phyloP scores from a whole-genome alignment of 1,140 invertebrate species.

The Diabrotica undecimpunctata region DNA sequence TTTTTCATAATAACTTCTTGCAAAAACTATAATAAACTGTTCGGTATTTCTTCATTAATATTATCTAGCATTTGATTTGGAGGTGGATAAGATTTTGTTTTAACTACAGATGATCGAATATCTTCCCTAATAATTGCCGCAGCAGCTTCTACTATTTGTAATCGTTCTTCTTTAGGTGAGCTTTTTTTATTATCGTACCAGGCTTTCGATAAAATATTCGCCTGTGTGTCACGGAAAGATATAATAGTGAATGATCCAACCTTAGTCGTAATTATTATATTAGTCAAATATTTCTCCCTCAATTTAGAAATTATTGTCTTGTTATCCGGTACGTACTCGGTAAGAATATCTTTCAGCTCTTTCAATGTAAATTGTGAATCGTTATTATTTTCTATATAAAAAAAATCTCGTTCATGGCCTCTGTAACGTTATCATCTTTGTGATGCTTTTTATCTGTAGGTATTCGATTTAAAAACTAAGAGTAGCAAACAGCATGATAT shows the following conservation, averaged over 20 bases:
- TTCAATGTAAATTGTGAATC: constrained; percentile 34
- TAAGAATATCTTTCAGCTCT: constrained; percentile 43
- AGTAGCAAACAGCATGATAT: too few species aligned
- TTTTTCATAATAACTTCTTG: too few species aligned
- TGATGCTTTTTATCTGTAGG: constrained; percentile 32
- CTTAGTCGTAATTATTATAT: constrained; percentile 44
- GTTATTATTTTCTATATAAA: constrained; percentile 44
- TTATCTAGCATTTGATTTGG: too few species aligned
- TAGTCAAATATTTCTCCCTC: constrained; percentile 40
- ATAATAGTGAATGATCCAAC: constrained; percentile 34
- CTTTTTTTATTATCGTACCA: too few species aligned
- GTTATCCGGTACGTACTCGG: constrained; percentile 41
- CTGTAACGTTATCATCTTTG: constrained; percentile 39
- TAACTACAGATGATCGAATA: too few species aligned
- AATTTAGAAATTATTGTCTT: constrained; percentile 44
- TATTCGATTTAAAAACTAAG: too few species aligned
- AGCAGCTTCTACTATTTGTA: too few species aligned
- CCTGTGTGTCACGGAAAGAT: constrained; percentile 32
- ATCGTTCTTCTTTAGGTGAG: too few species aligned
- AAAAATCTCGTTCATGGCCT: constrained; percentile 43
- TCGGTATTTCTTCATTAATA: too few species aligned
- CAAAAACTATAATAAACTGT: too few species aligned
- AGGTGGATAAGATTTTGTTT: too few species aligned
- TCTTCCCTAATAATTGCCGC: too few species aligned
- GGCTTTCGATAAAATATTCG: constrained; percentile 27